phyloP scores from a whole-genome alignment of 92 coral and sea anemone genomes.

The Umimayanthus chanpuru region DNA sequence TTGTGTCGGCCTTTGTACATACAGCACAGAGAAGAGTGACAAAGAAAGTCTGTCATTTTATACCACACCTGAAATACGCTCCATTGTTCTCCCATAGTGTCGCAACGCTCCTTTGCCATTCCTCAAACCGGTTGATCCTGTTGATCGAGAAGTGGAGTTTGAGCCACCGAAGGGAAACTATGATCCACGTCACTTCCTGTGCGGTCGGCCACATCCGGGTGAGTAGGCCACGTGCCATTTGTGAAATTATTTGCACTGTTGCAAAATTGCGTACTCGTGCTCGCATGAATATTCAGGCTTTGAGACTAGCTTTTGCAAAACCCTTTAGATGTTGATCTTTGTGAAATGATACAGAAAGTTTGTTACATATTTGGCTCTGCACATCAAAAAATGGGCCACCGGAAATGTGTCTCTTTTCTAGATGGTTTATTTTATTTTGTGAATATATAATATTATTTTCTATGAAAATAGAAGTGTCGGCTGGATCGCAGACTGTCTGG shows the following conservation, averaged over 20 bases:
- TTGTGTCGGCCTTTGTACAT: neutral
- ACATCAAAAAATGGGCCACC: no score
- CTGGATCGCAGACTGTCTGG: no score
- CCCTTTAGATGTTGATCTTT: no score
- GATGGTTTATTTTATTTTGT: no score
- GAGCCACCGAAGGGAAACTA: conserved; percentile 82
- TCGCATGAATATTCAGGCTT: no score
- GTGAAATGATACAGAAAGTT: no score
- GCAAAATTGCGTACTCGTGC: no score
- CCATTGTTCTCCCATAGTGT: conserved; percentile 48
- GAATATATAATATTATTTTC: no score
- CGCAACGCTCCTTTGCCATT: conserved; percentile 83
- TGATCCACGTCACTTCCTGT: conserved; percentile 88
- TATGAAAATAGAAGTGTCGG: no score
- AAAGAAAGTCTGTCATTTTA: neutral
- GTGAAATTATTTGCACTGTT: neutral
- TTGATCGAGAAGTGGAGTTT: conserved; percentile 89
- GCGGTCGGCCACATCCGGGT: conserved; percentile 86
- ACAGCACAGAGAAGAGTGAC: neutral
- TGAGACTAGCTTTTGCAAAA: no score
- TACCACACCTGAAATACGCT: neutral
- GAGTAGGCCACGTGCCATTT: conserved; percentile 5
- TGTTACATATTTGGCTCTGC: no score
- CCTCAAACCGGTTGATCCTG: conserved; percentile 74
- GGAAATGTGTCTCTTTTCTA: no score